Conservation (phyloP, 2,113 vertebrate genomes). For the Corythornis cristatus region DNA sequence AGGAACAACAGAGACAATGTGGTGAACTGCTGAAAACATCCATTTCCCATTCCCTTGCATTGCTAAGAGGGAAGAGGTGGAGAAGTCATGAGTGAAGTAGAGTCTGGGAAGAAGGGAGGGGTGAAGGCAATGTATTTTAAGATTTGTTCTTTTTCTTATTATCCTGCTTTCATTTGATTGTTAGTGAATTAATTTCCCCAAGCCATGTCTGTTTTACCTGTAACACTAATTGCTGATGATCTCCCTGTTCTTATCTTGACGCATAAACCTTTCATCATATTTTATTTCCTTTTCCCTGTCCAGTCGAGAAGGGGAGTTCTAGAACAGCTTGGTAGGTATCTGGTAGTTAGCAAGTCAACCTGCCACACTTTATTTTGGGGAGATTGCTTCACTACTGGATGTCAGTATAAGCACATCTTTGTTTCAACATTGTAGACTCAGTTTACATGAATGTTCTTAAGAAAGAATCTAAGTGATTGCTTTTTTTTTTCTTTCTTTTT, state of each 20-base stretch:
- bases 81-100: background rate
- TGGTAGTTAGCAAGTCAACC: background rate
- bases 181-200: background rate
- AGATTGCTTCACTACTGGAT: background rate
- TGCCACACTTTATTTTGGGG: background rate
- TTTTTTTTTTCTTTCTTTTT: background rate
- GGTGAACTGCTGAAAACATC: background rate
- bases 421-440: background rate
- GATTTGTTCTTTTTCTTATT: background rate
- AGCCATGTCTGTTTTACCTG: background rate
- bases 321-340: background rate
- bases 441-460: background rate
- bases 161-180: background rate
- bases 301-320: background rate
- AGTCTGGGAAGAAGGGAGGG: background rate
- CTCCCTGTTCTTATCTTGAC: background rate
- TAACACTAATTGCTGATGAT: background rate
- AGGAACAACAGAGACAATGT: fast-evolving
- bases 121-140: background rate
- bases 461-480: background rate
- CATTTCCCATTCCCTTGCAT: fast-evolving
- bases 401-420: fast-evolving
- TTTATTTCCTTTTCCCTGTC: fast-evolving
- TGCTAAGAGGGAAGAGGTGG: fast-evolving
- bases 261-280: background rate